A percentile compares a stretch with the other conserved stretches of the same genome.
Conservation (phyloP, 2,797 vertebrate species). For the Arremon brunneinucha region DNA sequence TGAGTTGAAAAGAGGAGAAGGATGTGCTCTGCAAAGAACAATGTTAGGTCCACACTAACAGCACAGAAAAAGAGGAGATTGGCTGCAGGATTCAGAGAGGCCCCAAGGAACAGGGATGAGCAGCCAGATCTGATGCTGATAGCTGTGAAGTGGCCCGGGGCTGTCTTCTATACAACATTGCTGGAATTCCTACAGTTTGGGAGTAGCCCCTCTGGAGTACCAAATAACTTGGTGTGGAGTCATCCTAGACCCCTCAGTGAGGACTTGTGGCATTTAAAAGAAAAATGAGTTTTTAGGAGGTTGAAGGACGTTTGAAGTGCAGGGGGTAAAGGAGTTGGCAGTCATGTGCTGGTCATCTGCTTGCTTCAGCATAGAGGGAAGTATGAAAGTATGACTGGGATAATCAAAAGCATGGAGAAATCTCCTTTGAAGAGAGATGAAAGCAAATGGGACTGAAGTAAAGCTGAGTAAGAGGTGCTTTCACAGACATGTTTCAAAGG, state of each 20-base stretch:
- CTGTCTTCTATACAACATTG: neutral
- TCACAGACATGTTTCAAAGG: neutral
- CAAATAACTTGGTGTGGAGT: neutral
- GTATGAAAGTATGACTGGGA: constrained; percentile 13
- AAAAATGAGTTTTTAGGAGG: neutral
- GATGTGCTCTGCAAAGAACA: neutral
- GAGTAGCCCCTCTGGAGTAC: neutral
- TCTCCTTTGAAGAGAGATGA: constrained; percentile 49
- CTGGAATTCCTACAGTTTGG: constrained; percentile 28
- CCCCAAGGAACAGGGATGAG: neutral
- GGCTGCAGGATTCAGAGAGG: neutral
- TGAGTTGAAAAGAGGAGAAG: neutral
- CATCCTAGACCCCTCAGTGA: neutral
- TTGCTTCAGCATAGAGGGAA: neutral
- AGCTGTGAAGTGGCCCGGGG: neutral
- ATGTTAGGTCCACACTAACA: neutral
- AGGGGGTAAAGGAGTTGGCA: neutral
- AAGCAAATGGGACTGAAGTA: neutral
- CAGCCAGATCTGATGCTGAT: neutral
- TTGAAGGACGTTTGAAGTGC: neutral
- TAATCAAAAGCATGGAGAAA: constrained; percentile 44
- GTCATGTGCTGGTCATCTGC: constrained; percentile 32
- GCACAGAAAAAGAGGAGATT: neutral
- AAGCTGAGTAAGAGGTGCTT: constrained; percentile 49
- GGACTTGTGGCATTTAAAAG: neutral